phyloP scores from a whole-genome alignment of 2,113 vertebrate genomes.

The Burhinus bistriatus region DNA sequence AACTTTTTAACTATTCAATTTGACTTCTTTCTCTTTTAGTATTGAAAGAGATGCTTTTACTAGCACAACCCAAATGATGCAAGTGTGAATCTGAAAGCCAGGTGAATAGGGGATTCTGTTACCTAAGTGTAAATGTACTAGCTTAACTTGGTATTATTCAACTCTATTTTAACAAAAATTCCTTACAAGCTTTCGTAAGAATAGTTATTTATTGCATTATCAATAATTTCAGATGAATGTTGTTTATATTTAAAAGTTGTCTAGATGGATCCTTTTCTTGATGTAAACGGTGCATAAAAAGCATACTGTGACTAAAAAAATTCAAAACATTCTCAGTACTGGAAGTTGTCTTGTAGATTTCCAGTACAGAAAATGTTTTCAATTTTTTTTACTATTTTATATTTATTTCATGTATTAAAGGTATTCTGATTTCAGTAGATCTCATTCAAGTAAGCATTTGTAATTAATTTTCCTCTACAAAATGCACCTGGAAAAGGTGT shows the following conservation, averaged over 20 bases:
- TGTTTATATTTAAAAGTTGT: neutral
- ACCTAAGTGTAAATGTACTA: neutral
- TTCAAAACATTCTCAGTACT: neutral
- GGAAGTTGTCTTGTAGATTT: neutral
- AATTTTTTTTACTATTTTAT: neutral
- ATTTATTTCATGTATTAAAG: neutral
- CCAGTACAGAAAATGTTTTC: neutral
- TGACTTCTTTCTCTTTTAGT: neutral
- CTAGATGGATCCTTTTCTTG: neutral
- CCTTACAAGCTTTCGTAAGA: neutral
- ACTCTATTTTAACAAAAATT: neutral
- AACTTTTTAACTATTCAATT: neutral
- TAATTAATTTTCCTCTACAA: neutral
- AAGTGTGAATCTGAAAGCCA: neutral
- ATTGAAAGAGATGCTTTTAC: neutral
- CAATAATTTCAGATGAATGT: neutral
- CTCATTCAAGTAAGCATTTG: neutral
- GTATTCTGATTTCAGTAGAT: neutral
- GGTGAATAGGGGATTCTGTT: neutral
- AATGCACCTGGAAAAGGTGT: neutral
- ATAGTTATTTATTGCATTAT: neutral
- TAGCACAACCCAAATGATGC: fast-evolving
- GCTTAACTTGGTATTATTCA: neutral
- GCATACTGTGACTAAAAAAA: neutral
- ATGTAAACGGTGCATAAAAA: neutral